Percentiles rank a stretch among this genome's conserved stretches.
phyloP scores from a whole-genome alignment of 2,888 invertebrate species.

The Polydrusus cervinus region DNA sequence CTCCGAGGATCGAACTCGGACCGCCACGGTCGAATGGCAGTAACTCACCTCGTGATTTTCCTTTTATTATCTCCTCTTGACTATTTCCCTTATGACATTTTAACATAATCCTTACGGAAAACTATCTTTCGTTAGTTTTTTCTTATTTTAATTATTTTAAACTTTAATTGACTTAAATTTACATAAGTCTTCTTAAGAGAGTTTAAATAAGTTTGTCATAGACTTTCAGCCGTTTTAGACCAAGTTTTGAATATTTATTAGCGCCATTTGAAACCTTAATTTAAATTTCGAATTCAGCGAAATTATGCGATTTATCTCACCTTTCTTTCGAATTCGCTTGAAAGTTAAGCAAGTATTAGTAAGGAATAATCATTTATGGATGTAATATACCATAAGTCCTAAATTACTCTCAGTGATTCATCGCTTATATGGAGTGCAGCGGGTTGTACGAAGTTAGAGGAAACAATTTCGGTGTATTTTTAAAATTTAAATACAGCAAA shows the following conservation, averaged over 20 bases:
- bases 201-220: conserved; percentile 31
- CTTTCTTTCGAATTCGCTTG: neutral
- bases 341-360: neutral
- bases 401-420: too few species aligned
- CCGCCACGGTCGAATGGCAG: too few species aligned
- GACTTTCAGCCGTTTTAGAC: conserved; percentile 39
- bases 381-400: too few species aligned
- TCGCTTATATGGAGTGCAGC: too few species aligned
- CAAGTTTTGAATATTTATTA: conserved; percentile 48
- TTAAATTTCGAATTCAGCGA: conserved; percentile 8
- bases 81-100: neutral
- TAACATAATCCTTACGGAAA: neutral
- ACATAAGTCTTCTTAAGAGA: conserved; percentile 27
- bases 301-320: conserved; percentile 9
- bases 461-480: too few species aligned
- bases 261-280: conserved; percentile 32
- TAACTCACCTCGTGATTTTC: too few species aligned
- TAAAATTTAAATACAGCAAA: too few species aligned
- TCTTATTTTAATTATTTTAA: conserved; percentile 16
- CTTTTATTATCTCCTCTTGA: too few species aligned
- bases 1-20: too few species aligned
- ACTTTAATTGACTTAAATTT: conserved; percentile 30
- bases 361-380: too few species aligned
- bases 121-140: conserved; percentile 20
- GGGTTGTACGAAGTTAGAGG: too few species aligned